Conservation (phyloP, 2,113 vertebrate species). For the Ciconia boyciana region DNA sequence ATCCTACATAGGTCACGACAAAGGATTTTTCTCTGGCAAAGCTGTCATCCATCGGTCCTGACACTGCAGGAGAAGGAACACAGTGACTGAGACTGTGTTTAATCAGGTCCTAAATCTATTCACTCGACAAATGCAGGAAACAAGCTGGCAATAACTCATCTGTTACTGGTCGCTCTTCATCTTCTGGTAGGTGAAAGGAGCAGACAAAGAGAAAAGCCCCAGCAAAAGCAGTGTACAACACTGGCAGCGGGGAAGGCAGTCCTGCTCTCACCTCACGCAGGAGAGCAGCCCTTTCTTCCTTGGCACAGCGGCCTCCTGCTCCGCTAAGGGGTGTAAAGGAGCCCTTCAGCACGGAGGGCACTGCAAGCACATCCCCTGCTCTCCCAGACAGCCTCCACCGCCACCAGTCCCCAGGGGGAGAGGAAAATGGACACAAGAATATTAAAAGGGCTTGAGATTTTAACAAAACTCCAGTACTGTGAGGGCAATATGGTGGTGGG, state of each 20-base stretch:
- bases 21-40: background rate
- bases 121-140: background rate
- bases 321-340: background rate
- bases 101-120: background rate
- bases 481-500: background rate
- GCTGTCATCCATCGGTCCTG: background rate
- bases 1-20: background rate
- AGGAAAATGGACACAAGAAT: background rate
- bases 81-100: background rate
- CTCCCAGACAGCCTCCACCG: accelerated
- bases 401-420: accelerated
- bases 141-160: background rate
- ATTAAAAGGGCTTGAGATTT: background rate
- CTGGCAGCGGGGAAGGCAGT: background rate
- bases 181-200: background rate
- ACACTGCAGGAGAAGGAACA: background rate
- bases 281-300: background rate
- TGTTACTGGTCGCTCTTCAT: background rate
- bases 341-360: too few species aligned
- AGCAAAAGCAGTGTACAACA: accelerated
- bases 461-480: background rate
- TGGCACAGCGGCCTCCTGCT: background rate
- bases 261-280: accelerated
- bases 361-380: background rate
- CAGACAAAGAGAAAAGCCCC: background rate